Evolutionary conservation across 2,888 invertebrate genomes (phyloP).

Genomic region (Plebejus argus): DNA sequence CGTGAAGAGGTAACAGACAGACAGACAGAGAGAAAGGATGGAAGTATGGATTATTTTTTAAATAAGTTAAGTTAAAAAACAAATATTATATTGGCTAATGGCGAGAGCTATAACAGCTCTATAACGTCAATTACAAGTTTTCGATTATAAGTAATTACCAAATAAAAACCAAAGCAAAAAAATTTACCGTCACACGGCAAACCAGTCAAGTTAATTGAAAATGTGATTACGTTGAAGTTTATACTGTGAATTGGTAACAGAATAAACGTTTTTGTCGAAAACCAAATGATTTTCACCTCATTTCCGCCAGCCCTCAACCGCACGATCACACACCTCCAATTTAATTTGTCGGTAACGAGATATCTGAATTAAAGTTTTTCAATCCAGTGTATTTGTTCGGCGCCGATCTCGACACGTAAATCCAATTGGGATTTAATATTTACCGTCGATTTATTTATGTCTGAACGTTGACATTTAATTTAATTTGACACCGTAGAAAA

Average conservation of each 20-base stretch:
- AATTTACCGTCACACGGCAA: no score
- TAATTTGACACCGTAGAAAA: not conserved
- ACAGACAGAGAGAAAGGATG: no score
- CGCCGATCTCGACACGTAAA: conserved; percentile 21
- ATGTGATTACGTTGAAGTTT: conserved; percentile 4
- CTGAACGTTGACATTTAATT: conserved; percentile 1
- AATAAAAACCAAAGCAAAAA: no score
- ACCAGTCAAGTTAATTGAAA: not conserved
- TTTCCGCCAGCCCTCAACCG: conserved; percentile 32
- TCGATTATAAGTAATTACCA: no score
- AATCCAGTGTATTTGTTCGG: conserved; percentile 27
- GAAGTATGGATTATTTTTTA: no score
- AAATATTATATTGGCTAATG: no score
- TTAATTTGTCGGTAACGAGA: conserved; percentile 34
- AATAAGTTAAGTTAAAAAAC: no score
- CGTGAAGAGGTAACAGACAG: no score
- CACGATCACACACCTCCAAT: conserved; percentile 34
- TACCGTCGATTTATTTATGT: conserved; percentile 13
- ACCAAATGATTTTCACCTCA: conserved; percentile 33
- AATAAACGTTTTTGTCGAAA: conserved; percentile 15
- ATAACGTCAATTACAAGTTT: no score
- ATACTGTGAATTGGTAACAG: not conserved
- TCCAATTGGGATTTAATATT: conserved; percentile 28
- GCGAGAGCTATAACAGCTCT: no score
- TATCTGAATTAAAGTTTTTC: conserved; percentile 34